These are phyloP conservation scores for Lutjanus argentimaculatus DNA, from an alignment of 2,797 vertebrate genomes.

Conservation along the genomic window DNA sequence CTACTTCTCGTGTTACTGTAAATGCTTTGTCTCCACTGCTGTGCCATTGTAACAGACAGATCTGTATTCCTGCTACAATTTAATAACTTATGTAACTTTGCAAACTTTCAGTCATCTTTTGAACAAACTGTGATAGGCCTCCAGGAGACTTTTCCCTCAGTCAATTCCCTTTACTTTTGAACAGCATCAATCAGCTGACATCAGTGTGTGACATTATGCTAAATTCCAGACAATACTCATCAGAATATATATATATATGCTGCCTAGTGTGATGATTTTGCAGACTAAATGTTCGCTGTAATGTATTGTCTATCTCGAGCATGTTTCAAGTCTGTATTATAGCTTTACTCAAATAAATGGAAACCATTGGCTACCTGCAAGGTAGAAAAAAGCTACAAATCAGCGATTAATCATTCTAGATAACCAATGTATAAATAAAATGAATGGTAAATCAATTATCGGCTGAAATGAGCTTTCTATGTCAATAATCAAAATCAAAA, in stretches of 20 bases:
- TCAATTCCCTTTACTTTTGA: not conserved
- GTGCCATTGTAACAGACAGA: conserved; percentile 5
- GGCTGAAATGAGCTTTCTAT: too few species aligned
- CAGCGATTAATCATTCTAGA: too few species aligned
- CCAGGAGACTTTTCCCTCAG: not conserved
- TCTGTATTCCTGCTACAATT: not conserved
- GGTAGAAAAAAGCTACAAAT: not conserved
- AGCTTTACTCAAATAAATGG: not conserved
- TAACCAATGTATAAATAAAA: too few species aligned
- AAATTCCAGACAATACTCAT: not conserved
- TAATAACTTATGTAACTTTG: conserved; percentile 20
- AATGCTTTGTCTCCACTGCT: not conserved
- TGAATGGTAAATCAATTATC: too few species aligned
- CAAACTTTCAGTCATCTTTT: conserved; percentile 1
- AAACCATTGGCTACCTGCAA: not conserved
- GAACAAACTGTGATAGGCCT: conserved; percentile 16
- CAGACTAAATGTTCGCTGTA: not conserved
- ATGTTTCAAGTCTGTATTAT: not conserved
- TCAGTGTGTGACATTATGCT: not conserved
- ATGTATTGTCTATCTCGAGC: not conserved
- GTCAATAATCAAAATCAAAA: too few species aligned
- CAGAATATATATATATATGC: not conserved
- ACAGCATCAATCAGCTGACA: not conserved
- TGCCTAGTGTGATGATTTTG: not conserved
- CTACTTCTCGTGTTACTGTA: not conserved